phyloP scores from a whole-genome alignment of 1,140 invertebrate species.

The Drosophila ohnishii region DNA sequence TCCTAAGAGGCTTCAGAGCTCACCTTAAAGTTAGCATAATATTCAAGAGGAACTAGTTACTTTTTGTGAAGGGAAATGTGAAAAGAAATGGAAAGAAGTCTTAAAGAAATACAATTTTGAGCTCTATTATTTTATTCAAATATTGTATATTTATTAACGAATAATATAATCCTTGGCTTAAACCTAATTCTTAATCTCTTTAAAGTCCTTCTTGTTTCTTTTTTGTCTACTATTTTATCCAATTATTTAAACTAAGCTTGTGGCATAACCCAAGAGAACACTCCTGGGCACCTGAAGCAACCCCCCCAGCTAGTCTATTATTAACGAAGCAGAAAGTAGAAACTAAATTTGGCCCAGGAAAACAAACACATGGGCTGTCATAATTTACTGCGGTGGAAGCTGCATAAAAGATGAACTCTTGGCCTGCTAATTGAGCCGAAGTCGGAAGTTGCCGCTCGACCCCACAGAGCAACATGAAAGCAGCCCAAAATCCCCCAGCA shows the following conservation, averaged over 20 bases:
- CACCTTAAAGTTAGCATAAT: constrained; percentile 14
- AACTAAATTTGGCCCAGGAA: constrained; percentile 33
- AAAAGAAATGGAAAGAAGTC: no score
- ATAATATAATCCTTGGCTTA: background rate
- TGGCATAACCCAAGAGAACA: background rate
- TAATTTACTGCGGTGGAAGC: constrained; percentile 49
- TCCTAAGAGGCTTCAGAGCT: background rate
- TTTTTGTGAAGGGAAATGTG: background rate
- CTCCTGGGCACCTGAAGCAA: constrained; percentile 15
- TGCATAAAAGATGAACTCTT: constrained; percentile 54
- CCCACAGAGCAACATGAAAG: constrained; percentile 60
- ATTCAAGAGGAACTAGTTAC: background rate
- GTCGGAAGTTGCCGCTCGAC: constrained; percentile 38
- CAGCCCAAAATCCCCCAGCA: constrained; percentile 24
- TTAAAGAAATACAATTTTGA: background rate
- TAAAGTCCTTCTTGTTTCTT: background rate
- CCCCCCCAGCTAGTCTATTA: constrained; percentile 24
- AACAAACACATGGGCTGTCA: constrained; percentile 47
- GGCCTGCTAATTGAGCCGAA: constrained; percentile 55
- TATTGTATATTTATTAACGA: background rate
- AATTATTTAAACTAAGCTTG: background rate
- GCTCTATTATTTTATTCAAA: background rate
- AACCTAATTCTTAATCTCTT: no score
- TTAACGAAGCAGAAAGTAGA: constrained; percentile 32
- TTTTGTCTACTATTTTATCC: background rate